Conservation (phyloP, 2,888 invertebrate genomes). For the Stramonita haemastoma region DNA sequence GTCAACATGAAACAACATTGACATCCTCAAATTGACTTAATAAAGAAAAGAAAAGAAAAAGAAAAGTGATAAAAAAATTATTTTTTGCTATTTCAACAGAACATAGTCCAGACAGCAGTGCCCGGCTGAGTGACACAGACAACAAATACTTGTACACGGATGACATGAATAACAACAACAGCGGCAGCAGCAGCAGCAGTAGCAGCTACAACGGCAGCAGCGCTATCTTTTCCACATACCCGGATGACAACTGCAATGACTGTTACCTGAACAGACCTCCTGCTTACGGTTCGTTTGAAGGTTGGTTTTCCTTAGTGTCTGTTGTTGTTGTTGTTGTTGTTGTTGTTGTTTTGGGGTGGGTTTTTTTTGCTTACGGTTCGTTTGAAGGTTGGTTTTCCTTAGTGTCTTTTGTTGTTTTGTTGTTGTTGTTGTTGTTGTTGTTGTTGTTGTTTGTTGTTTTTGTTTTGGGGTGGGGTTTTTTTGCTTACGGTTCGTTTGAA, state of each 20-base stretch:
- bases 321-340: too few relatives aligned
- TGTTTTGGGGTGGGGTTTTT: too few relatives aligned
- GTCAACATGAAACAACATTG: too few relatives aligned
- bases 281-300: background rate
- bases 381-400: background rate
- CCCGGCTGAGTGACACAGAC: background rate
- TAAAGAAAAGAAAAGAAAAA: too few relatives aligned
- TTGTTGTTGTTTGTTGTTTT: too few relatives aligned
- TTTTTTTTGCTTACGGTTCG: background rate
- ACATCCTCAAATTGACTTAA: too few relatives aligned
- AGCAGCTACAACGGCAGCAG: background rate
- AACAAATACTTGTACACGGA: background rate
- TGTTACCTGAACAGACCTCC: background rate
- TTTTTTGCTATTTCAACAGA: background rate
- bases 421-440: too few relatives aligned
- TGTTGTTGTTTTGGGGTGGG: too few relatives aligned
- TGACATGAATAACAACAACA: background rate
- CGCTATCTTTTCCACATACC: background rate
- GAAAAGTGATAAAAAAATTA: too few relatives aligned
- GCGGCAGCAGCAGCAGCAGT: constrained; percentile 22
- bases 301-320: too few relatives aligned
- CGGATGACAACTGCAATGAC: background rate
- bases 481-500: background rate
- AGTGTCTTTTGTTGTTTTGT: too few relatives aligned
- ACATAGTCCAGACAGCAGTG: background rate